Base-by-base conservation (phyloP, 2,797 vertebrate species). In the Etheostoma perlongum region DNA sequence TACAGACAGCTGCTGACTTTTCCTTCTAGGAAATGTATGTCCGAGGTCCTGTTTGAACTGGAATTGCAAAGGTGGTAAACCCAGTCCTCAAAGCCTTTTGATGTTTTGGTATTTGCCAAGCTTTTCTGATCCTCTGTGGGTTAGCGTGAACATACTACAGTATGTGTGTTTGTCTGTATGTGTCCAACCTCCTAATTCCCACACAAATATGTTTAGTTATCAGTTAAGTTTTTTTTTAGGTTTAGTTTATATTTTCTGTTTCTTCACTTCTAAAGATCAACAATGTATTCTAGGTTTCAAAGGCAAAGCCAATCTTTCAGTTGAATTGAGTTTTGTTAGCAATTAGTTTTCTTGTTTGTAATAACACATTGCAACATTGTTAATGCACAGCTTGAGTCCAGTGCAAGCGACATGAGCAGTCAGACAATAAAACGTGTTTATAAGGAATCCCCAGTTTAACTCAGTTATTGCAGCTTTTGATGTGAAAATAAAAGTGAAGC, bases 61-160 rank as follows among this genome's bases (percentile, higher is more conserved):
- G 71, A 79, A 78, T 78, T 84, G 76, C 40, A 82, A 80, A 80
- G 48, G 53, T 54, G 48, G 46, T 59, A 53, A 85, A 76, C 49
- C 47, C 25, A 54, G 33, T 81, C 55, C 69, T 72, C 57, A 52
- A 82, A 84, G 67, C 40, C 47, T 40, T 62, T 70, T 33, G 42
- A 47, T 25, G 27, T 46, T 69, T 21, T 42, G 33, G 47, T 21
- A 48, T n/a, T 40, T 1, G 12, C 58, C 65, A 53, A 36, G 30
- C 54, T 61, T 61, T 52, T n/a, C 30, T 65, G 27, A 58, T 36
- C 25, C 8, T 54, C n/a, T 52, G 44, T 53, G 25, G 18, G n/a
- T 25, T 44, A 23, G 11, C 0, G 4, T 11, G 18, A n/a, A 47
- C 0, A 40, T n/a, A n/a, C 0, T 40, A 40, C 10, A 40, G 10